A percentile compares a stretch with the other conserved stretches of the same genome.
These are phyloP conservation scores for Antidorcas marsupialis DNA, from an alignment of 2,113 vertebrate genomes.

Conservation along the genomic window DNA sequence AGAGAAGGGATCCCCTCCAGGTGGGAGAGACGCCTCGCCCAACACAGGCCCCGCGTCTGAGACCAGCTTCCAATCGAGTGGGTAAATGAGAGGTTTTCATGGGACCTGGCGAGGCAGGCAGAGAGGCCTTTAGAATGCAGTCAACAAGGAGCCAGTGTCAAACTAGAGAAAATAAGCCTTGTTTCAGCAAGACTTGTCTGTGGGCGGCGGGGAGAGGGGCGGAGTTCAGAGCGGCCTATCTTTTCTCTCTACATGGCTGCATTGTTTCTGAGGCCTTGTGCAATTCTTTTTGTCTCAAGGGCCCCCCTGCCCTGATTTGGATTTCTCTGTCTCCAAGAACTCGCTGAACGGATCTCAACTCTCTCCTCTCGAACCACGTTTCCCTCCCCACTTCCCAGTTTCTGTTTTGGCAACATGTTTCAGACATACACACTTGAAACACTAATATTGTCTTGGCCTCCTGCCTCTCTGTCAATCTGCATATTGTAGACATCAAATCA, in stretches of 20 bases:
- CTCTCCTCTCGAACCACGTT: neutral
- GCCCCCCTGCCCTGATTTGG: neutral
- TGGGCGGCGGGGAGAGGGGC: neutral
- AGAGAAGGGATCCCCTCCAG: too few species aligned
- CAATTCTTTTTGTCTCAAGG: neutral
- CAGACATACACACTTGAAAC: constrained; percentile 6
- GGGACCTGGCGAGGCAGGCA: neutral
- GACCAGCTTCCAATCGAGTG: fast-evolving
- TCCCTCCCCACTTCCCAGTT: neutral
- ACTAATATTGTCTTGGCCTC: neutral
- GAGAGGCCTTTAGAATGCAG: neutral
- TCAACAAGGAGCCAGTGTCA: neutral
- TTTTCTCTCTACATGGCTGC: fast-evolving
- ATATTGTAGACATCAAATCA: neutral
- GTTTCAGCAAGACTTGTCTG: neutral
- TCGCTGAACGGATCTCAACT: neutral
- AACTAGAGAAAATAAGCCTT: neutral
- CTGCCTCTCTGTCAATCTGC: neutral
- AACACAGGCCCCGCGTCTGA: neutral
- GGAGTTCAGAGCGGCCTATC: fast-evolving
- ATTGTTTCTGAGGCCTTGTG: neutral
- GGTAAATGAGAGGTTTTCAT: neutral
- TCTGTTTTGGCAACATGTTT: constrained; percentile 45
- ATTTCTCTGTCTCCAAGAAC: neutral
- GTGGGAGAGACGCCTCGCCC: fast-evolving